These are phyloP conservation scores for Parthenolecanium corni DNA, from an alignment of 2,888 invertebrate genomes.

Conservation along the genomic window DNA sequence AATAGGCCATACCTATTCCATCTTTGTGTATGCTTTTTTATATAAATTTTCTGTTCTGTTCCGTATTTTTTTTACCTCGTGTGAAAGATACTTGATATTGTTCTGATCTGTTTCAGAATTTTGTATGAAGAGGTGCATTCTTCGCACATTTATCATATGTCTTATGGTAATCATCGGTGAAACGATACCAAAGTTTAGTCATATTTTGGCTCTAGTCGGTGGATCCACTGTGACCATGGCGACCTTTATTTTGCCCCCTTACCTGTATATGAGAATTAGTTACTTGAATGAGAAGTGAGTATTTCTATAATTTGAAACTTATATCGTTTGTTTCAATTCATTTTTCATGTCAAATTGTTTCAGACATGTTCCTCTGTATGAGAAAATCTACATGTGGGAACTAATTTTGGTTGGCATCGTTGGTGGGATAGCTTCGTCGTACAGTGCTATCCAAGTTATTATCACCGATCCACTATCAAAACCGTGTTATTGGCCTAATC, in stretches of 20 bases:
- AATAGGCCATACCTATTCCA: no score
- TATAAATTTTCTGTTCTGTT: no score
- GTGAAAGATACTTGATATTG: no score
- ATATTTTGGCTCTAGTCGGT: slow-evolving; percentile 55
- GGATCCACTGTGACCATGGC: slow-evolving; percentile 57
- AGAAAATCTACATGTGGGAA: slow-evolving; percentile 50
- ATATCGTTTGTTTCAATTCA: background rate
- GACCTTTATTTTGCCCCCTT: slow-evolving; percentile 55
- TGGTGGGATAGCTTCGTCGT: slow-evolving; percentile 50
- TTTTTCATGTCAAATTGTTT: slow-evolving; percentile 35
- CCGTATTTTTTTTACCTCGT: no score
- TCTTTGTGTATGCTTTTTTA: no score
- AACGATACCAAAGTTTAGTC: slow-evolving; percentile 56
- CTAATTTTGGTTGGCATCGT: slow-evolving; percentile 48
- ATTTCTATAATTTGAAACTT: background rate
- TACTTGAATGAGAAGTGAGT: slow-evolving; percentile 42
- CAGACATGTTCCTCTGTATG: slow-evolving; percentile 48
- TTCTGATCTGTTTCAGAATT: slow-evolving; percentile 50
- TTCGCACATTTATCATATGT: slow-evolving; percentile 48
- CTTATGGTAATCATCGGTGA: slow-evolving; percentile 54
- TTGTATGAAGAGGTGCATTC: slow-evolving; percentile 46
- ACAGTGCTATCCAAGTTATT: slow-evolving; percentile 48
- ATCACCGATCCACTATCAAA: slow-evolving; percentile 39
- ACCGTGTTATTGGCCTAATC: slow-evolving; percentile 38
- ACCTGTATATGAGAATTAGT: slow-evolving; percentile 53